Base-by-base conservation (phyloP, 2,888 invertebrate species). In the Cancer borealis region DNA sequence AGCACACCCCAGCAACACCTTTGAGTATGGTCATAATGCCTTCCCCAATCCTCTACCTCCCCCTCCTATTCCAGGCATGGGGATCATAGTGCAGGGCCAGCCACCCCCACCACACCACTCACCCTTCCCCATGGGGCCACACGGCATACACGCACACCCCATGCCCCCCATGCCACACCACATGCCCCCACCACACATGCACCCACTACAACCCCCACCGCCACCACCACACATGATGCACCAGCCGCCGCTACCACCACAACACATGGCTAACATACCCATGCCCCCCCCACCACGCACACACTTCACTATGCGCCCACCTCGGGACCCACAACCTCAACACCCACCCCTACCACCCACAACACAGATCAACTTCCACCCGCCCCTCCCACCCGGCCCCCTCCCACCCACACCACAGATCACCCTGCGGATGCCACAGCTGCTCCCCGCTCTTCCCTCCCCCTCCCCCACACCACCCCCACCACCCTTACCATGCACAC, bases 301-400 rank as follows among this genome's bases (percentile, higher is more conserved):
- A 79, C 84, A 84, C 39, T 84, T 84, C n/a, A 39, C 84, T 12
- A 84, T 84, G 84, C 84, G 39, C 21, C 84, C 84, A 17, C 84
- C 84, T 17, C 10, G 84, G 39, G 84, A 84, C 39, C 84, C 84
- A 3, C 84, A 30, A 39, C 84, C 12, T 12, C 30, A 12, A 2
- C 39, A 39, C 84, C 84, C 84, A 17, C 73, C 26, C 8, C 39
- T 39, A 30, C 84, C 84, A 17, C 73, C 26, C 26, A 26, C 73
- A 3, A 79, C 73, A 79, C 73, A 79, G 10, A 10, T 84, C 4
- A 39, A 4, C 5, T 84, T 84, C 14, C 84, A 84, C 39, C 84
- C 84, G 10, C 84, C 84, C 14, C 39, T 84, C 6, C 84, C 84
- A 6, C 84, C 84, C 17, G 39, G 39, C 3, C 84, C 84, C 5